A percentile compares a stretch with the other conserved stretches of the same genome.
These are phyloP conservation scores for Ashinkailepas kermadecensis DNA, from an alignment of 2,888 invertebrate species.

Conservation along the genomic window DNA sequence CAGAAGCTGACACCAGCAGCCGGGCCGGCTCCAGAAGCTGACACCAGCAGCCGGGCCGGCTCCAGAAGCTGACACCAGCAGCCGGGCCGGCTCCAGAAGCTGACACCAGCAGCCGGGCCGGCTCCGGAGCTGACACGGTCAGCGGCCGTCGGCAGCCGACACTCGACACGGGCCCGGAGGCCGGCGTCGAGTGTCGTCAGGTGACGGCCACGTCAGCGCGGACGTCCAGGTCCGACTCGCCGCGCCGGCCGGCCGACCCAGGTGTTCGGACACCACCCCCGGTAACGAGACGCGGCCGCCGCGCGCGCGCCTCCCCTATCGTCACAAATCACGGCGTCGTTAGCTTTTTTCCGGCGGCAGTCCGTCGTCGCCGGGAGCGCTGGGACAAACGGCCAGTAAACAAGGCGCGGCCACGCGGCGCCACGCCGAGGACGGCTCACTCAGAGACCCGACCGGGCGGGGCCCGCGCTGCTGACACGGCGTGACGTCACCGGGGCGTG, in stretches of 20 bases:
- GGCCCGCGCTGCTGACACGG: background rate
- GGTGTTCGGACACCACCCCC: background rate
- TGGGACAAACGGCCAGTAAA: background rate
- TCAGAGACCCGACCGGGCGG: background rate
- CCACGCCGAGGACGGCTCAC: background rate
- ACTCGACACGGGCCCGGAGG: background rate
- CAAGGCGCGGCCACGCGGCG: background rate
- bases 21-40: too few relatives aligned
- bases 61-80: too few relatives aligned
- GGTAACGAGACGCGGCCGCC: background rate
- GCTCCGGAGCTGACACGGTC: background rate
- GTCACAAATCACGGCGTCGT: slow-evolving; percentile 13
- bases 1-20: too few relatives aligned
- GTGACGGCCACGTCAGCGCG: background rate
- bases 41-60: too few relatives aligned
- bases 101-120: too few relatives aligned
- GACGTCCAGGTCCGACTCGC: background rate
- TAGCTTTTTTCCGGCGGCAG: background rate
- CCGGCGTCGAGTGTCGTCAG: background rate
- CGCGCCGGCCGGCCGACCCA: background rate
- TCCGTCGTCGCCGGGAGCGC: background rate
- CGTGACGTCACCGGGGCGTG: background rate
- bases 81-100: too few relatives aligned
- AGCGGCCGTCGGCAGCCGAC: background rate
- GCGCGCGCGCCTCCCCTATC: background rate